Conservation (phyloP, 2,113 vertebrate genomes). For the Callithrix jacchus region DNA sequence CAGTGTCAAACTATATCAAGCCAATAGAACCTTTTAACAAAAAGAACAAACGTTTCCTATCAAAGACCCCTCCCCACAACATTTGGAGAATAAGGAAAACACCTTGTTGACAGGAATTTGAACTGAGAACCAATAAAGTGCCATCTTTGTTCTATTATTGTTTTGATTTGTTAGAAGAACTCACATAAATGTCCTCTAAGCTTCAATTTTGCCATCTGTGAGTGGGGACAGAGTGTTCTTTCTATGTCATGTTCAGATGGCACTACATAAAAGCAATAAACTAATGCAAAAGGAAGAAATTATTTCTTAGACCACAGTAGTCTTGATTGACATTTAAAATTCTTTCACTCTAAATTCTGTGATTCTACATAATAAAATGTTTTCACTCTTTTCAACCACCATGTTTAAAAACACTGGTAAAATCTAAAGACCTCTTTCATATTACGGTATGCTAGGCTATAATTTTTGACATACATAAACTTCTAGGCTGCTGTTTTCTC, state of each 20-base stretch:
- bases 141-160: background rate
- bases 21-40: background rate
- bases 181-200: background rate
- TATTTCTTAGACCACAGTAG: background rate
- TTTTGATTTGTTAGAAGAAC: background rate
- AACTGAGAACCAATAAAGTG: background rate
- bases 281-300: background rate
- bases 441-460: background rate
- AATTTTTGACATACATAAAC: background rate
- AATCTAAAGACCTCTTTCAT: conserved; percentile 26
- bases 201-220: background rate
- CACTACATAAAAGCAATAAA: background rate
- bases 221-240: background rate
- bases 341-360: conserved; percentile 18
- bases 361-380: conserved; percentile 38
- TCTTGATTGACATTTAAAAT: background rate
- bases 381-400: background rate
- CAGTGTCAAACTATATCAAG: background rate
- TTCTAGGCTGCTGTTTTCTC: background rate
- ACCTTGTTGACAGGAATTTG: background rate
- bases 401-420: conserved; percentile 9
- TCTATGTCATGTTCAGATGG: background rate
- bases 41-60: background rate
- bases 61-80: background rate
- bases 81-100: background rate